Base-by-base conservation (phyloP, 2,797 vertebrate species). In the Coccyzus lansbergi region DNA sequence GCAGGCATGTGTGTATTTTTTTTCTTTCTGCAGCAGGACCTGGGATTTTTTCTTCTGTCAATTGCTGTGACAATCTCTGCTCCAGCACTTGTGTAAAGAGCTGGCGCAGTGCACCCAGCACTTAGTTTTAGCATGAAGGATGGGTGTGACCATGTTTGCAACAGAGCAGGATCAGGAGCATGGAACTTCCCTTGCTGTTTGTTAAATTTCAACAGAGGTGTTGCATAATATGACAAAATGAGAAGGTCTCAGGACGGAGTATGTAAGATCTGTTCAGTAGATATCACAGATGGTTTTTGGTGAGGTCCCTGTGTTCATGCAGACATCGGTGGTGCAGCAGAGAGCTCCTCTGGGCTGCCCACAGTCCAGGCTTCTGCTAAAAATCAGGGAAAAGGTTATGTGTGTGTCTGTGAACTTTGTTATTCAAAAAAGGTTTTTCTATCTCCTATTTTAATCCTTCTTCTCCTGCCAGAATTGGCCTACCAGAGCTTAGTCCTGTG, bases 161-260 rank as follows among this genome's bases (percentile, higher is more conserved):
- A 59, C 78, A 88, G 33, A 84, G 33, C 10, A 7, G 79, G 42
- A 68, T 21, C 6, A 11, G 42, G 2, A 10, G 5, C 0, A 0
- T 22, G 76, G 53, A 52, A 40, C 31, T 85, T 49, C n/a, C 62
- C 58, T 34, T 33, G 58, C 60, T 70, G 21, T 67, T 52, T 10
- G 22, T 60, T 19, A 5, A 17, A 52, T 90, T 88, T 55, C 15
- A 8, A 63, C 63, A 82, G 52, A 67, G 34, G 3, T 18, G 36
- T 44, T 63, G 55, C 65, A 33, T 33, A 20, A 67, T 1, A 8
- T 1, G 15, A 22, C 40, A 26, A 31, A 64, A 63, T 1, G 59
- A 88, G 25, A 68, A 34, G 31, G 56, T 70, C 19, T 42, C 4
- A 12, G 80, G 63, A 28, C 21, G 52, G 29, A 48, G 6, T 4